Percentiles rank a stretch among this genome's conserved stretches.
Conservation (phyloP, 1,140 invertebrate species). For the Leptestheria dahalacensis region DNA sequence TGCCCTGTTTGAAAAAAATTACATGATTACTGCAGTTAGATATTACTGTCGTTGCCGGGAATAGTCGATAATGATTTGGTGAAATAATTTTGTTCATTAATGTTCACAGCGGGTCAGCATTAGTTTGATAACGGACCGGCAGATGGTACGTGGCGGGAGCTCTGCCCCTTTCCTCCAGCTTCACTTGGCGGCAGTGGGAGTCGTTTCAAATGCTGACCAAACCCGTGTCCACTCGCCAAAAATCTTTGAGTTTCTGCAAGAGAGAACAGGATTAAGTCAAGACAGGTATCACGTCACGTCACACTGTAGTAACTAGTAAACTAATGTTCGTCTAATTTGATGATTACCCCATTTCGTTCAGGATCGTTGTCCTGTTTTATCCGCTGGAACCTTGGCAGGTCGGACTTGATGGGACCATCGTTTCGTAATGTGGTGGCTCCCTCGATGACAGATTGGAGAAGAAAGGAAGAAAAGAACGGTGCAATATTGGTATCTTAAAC, state of each 20-base stretch:
- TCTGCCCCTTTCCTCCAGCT: conserved; percentile 3
- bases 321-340: background rate
- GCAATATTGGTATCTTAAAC: too few relatives aligned
- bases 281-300: background rate
- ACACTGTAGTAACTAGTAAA: background rate
- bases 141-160: conserved; percentile 4
- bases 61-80: background rate
- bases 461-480: background rate
- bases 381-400: conserved; percentile 9
- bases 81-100: background rate
- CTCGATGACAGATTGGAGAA: background rate
- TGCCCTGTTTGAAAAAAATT: background rate
- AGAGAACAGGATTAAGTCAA: background rate
- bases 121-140: background rate
- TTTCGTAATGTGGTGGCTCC: background rate
- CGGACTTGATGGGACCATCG: background rate
- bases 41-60: background rate
- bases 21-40: background rate
- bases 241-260: conserved; percentile 1
- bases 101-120: background rate
- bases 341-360: background rate
- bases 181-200: conserved; percentile 2
- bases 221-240: background rate
- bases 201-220: background rate
- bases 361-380: conserved; percentile 2